Conservation (phyloP, 2,797 vertebrate genomes). For the Heteromormyrus szaboi region DNA sequence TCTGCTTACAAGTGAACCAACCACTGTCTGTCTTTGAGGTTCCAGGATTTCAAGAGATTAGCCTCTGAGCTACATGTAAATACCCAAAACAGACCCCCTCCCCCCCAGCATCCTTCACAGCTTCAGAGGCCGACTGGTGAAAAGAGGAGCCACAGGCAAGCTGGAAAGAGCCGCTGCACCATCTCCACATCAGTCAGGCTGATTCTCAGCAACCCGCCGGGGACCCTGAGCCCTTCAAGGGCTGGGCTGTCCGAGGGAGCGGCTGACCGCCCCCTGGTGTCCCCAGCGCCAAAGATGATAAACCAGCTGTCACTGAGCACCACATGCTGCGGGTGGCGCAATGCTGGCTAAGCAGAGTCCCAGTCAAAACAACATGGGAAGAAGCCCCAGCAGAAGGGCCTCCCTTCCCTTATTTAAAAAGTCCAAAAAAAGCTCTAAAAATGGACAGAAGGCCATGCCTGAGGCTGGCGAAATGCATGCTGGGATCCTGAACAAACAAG, state of each 20-base stretch:
- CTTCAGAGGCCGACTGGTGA: not conserved
- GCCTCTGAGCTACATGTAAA: not conserved
- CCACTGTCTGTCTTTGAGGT: conserved; percentile 31
- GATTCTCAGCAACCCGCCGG: not conserved
- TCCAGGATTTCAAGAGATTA: not conserved
- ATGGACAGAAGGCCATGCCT: not conserved
- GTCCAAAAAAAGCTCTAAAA: not conserved
- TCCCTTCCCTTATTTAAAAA: not conserved
- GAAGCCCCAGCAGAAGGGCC: not conserved
- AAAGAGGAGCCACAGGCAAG: not conserved
- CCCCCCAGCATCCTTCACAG: not conserved
- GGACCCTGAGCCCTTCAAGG: not conserved
- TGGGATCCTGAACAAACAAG: not conserved
- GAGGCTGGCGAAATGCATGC: not conserved
- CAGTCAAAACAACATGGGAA: not conserved
- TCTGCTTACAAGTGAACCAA: not conserved
- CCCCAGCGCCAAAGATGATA: not conserved
- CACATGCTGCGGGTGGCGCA: not conserved
- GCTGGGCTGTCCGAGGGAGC: not conserved
- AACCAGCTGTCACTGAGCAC: not conserved
- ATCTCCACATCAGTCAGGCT: not conserved
- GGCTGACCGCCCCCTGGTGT: not conserved
- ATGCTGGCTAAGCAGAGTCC: not conserved
- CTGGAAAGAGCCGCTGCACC: not conserved
- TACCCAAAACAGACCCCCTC: not conserved